phyloP scores from a whole-genome alignment of 2,888 invertebrate species.

The Syritta pipiens region DNA sequence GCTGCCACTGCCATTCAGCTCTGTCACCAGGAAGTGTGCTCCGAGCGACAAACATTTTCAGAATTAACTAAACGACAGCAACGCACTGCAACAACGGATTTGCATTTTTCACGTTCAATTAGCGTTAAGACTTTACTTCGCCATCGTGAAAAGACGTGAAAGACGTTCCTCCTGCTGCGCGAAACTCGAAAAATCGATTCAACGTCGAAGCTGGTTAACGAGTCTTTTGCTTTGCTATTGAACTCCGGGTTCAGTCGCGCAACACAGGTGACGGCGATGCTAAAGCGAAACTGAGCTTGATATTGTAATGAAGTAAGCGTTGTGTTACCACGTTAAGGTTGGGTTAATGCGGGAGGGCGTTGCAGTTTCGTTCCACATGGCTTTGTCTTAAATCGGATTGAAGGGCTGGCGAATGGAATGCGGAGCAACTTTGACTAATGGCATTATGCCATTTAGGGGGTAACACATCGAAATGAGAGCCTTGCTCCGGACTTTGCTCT shows the following conservation, averaged over 20 bases:
- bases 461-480: too few relatives aligned
- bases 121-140: constrained; percentile 56
- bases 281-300: constrained; percentile 65
- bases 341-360: constrained; percentile 23
- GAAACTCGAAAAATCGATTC: constrained; percentile 60
- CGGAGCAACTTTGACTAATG: constrained; percentile 26
- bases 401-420: too few relatives aligned
- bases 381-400: constrained; percentile 29
- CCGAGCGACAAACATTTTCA: constrained; percentile 52
- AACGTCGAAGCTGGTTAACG: constrained; percentile 38
- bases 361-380: constrained; percentile 1
- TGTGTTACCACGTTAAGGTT: constrained; percentile 33
- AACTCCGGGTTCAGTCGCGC: constrained; percentile 38
- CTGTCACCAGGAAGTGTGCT: constrained; percentile 49
- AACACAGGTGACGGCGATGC: constrained; percentile 58
- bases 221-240: constrained; percentile 30
- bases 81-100: constrained; percentile 55
- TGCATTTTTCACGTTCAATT: constrained; percentile 70
- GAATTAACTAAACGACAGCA: constrained; percentile 59
- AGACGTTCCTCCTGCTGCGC: constrained; percentile 27
- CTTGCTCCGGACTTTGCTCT: too few relatives aligned
- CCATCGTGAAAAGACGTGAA: background rate
- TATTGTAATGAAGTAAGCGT: constrained; percentile 59
- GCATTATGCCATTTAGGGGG: constrained; percentile 14
- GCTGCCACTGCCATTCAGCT: constrained; percentile 10